phyloP scores from a whole-genome alignment of 2,113 vertebrate genomes.

The Varanus salvator region DNA sequence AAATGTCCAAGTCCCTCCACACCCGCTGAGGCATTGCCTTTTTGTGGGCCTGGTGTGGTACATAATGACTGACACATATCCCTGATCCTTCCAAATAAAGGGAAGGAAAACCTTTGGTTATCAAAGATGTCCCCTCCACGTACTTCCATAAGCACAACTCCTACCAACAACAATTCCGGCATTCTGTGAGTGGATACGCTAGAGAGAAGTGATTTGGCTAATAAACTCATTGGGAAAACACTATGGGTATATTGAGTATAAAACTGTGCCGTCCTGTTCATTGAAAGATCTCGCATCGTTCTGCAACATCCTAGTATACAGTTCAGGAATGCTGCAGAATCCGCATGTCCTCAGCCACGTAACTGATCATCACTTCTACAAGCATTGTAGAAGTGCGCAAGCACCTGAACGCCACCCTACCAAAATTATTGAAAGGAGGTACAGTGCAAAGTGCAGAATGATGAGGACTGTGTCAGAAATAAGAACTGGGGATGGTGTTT shows the following conservation, averaged over 20 bases:
- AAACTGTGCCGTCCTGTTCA: neutral
- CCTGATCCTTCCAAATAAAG: neutral
- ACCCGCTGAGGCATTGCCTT: neutral
- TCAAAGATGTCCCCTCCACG: neutral
- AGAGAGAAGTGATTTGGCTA: neutral
- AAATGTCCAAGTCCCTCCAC: neutral
- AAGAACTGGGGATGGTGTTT: neutral
- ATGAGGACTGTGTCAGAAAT: neutral
- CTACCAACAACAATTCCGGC: neutral
- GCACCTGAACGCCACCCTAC: neutral
- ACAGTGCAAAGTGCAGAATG: neutral
- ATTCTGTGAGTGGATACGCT: neutral
- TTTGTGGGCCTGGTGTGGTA: neutral
- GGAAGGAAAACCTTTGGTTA: neutral
- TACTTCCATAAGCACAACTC: neutral
- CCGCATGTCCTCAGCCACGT: neutral
- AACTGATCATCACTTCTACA: neutral
- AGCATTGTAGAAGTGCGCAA: neutral
- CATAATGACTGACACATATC: neutral
- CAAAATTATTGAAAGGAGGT: neutral
- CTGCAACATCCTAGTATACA: neutral
- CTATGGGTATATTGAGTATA: neutral
- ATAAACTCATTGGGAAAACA: neutral
- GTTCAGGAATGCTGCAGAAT: neutral
- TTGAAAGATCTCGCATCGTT: neutral